Evolutionary conservation across 2,888 invertebrate genomes (phyloP).

Genomic region (Brachycybe producta): DNA sequence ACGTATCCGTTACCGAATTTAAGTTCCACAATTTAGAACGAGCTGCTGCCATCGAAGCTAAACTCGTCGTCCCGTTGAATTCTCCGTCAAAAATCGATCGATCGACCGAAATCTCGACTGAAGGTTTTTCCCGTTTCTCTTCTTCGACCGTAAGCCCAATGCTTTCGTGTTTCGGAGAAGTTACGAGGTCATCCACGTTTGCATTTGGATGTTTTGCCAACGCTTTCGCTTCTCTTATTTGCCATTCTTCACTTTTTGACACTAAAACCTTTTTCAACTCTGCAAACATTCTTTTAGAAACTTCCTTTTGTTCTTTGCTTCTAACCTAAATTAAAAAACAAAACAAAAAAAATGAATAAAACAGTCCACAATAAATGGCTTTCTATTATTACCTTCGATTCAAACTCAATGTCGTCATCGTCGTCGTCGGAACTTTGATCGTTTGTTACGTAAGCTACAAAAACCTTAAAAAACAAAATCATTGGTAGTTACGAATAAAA

Average conservation of each 20-base stretch:
- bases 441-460: constrained; percentile 8
- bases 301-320: not conserved
- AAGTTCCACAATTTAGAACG: constrained; percentile 1
- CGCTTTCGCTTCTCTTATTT: constrained; percentile 8
- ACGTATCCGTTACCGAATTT: no score
- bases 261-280: constrained; percentile 7
- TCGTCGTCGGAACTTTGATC: not conserved
- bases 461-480: constrained; percentile 1
- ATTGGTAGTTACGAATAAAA: not conserved
- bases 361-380: not conserved
- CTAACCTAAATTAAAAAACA: not conserved
- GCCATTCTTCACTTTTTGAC: constrained; percentile 9
- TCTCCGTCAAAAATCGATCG: not conserved
- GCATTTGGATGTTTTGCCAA: not conserved
- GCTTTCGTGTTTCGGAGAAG: no score
- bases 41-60: not conserved
- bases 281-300: constrained; percentile 8
- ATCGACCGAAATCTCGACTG: no score
- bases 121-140: no score
- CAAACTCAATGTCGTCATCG: not conserved
- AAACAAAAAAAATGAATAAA: not conserved
- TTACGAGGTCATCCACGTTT: not conserved
- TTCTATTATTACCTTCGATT: not conserved
- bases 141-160: no score
- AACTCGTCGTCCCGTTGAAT: not conserved